Evolutionary conservation across 2,888 invertebrate species (phyloP).

Genomic region (Syrista parreyssii): DNA sequence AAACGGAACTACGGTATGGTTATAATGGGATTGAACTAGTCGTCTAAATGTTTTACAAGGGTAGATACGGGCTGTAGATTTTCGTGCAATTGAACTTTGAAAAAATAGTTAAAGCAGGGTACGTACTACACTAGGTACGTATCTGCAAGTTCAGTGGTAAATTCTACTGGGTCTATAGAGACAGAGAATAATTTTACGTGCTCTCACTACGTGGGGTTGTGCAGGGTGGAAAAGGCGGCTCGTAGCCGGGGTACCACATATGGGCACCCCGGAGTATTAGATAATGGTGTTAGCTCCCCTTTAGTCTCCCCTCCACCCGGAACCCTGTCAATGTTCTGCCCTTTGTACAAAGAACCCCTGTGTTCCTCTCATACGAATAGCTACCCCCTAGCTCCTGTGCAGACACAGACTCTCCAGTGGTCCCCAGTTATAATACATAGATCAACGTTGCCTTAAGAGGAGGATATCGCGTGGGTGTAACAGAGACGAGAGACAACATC

Average conservation of each 20-base stretch:
- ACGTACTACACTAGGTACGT: not conserved
- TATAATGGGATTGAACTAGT: constrained; percentile 23
- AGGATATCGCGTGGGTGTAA: not conserved
- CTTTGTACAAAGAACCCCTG: constrained; percentile 51
- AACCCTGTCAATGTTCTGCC: constrained; percentile 33
- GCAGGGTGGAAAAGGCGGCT: not conserved
- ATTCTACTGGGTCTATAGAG: not conserved
- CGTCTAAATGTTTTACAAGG: constrained; percentile 18
- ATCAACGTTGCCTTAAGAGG: not conserved
- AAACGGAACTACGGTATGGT: not conserved
- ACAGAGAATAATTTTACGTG: not conserved
- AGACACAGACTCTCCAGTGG: not conserved
- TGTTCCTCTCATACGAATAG: constrained; percentile 41
- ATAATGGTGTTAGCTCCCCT: constrained; percentile 61
- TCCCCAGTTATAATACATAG: not conserved
- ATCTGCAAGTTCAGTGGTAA: not conserved
- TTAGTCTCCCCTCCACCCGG: constrained; percentile 32
- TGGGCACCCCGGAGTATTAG: constrained; percentile 61
- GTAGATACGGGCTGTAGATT: not conserved
- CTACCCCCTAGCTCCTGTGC: constrained; percentile 72
- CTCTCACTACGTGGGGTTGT: not conserved
- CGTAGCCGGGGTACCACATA: constrained; percentile 62
- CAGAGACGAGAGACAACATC: not conserved
- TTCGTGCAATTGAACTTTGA: not conserved
- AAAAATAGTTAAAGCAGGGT: not conserved